These are phyloP conservation scores for Gymnoscopelus braueri DNA, from an alignment of 2,797 vertebrate species.

Conservation along the genomic window DNA sequence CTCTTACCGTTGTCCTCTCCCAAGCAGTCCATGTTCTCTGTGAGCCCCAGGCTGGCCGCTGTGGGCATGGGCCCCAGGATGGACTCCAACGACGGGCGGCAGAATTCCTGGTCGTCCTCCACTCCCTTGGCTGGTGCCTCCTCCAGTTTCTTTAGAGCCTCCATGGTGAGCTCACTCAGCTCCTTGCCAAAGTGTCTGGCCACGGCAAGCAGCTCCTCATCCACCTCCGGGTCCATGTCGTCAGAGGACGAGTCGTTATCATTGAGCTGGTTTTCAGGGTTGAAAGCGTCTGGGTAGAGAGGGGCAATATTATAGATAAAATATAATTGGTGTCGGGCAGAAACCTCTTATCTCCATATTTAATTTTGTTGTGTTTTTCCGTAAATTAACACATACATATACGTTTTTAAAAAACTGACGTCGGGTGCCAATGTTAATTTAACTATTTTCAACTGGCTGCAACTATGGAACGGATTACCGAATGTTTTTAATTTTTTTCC, in stretches of 20 bases:
- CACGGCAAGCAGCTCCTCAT: constrained; percentile 88
- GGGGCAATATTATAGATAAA: neutral
- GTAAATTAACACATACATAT: too few species aligned
- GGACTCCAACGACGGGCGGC: constrained; percentile 83
- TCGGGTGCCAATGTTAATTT: too few species aligned
- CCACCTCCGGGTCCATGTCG: constrained; percentile 82
- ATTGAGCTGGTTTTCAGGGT: neutral
- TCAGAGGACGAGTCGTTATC: constrained; percentile 65
- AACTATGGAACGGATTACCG: too few species aligned
- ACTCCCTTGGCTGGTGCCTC: constrained; percentile 44
- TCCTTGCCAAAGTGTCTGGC: constrained; percentile 90
- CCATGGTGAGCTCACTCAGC: constrained; percentile 73
- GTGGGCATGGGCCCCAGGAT: constrained; percentile 91
- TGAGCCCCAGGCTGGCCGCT: constrained; percentile 89
- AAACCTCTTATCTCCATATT: neutral
- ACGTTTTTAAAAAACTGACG: too few species aligned
- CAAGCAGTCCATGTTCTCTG: constrained; percentile 85
- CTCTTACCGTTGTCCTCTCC: constrained; percentile 83
- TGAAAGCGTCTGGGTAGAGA: constrained; percentile 62
- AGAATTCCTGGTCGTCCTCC: constrained; percentile 7
- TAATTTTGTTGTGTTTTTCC: too few species aligned
- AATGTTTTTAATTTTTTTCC: too few species aligned
- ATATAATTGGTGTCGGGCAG: neutral
- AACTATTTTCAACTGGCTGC: too few species aligned
- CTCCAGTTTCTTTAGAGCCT: constrained; percentile 75